Conservation (phyloP, 2,888 invertebrate species). For the Drosophila putrida region DNA sequence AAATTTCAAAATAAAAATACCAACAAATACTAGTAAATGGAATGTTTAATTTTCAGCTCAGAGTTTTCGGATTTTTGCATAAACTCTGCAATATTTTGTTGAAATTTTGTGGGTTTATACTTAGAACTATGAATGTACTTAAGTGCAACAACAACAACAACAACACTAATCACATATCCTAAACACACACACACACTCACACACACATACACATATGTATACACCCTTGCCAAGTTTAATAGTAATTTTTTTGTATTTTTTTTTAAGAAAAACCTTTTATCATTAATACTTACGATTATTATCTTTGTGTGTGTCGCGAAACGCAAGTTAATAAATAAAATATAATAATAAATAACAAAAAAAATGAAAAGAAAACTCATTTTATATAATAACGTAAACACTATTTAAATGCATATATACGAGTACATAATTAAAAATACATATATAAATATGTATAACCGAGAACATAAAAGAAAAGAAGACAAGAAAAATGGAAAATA, state of each 20-base stretch:
- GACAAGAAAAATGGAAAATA: conserved; percentile 15
- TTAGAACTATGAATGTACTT: conserved; percentile 32
- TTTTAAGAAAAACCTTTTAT: conserved; percentile 39
- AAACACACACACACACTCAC: conserved; percentile 35
- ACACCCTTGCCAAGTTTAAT: conserved; percentile 51
- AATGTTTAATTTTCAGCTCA: conserved; percentile 4
- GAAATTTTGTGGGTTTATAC: conserved; percentile 14
- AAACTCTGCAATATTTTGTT: conserved; percentile 8
- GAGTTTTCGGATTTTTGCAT: conserved; percentile 11
- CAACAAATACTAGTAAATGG: background rate
- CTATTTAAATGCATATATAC: conserved; percentile 39
- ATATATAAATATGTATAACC: conserved; percentile 39
- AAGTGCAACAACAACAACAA: conserved; percentile 40
- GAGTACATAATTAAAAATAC: conserved; percentile 35
- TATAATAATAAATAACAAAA: conserved; percentile 27
- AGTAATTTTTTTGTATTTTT: conserved; percentile 47
- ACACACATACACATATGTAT: conserved; percentile 36
- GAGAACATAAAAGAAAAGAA: conserved; percentile 15
- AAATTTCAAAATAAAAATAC: conserved; percentile 2
- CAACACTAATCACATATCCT: conserved; percentile 68
- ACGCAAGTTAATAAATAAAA: conserved; percentile 46
- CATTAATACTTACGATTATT: conserved; percentile 49
- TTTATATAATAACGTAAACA: conserved; percentile 41
- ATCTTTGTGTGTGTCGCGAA: conserved; percentile 64
- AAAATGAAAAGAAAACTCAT: conserved; percentile 35